These are phyloP conservation scores for Smittia aterrima DNA, from an alignment of 2,888 invertebrate species.

Conservation along the genomic window DNA sequence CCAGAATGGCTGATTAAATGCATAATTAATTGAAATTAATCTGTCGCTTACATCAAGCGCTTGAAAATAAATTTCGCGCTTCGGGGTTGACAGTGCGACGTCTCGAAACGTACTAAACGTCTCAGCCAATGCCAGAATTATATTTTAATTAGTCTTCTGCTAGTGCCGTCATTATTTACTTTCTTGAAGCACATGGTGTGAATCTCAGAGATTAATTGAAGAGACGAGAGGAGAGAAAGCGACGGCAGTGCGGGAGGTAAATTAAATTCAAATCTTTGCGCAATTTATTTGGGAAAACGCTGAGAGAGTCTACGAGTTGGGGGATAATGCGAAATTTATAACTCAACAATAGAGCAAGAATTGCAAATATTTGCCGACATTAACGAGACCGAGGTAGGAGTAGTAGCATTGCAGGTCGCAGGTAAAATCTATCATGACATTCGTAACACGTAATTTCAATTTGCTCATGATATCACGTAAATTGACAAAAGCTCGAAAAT, in stretches of 20 bases:
- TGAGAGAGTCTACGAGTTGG: not conserved
- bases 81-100: not conserved
- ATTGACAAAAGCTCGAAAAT: constrained; percentile 22
- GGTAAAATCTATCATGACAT: constrained; percentile 36
- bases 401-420: not conserved
- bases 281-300: not conserved
- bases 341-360: not conserved
- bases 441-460: constrained; percentile 41
- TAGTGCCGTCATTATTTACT: not conserved
- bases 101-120: not conserved
- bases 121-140: not conserved
- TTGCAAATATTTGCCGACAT: constrained; percentile 4
- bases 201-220: constrained; percentile 40
- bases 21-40: too few species aligned
- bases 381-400: not conserved
- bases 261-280: constrained; percentile 5
- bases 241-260: constrained; percentile 10
- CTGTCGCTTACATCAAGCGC: too few species aligned
- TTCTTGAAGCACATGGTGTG: constrained; percentile 30
- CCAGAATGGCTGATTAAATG: too few species aligned
- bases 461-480: constrained; percentile 40
- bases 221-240: not conserved
- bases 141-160: constrained; percentile 6
- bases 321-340: not conserved
- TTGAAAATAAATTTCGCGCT: too few species aligned